Percentiles rank a stretch among this genome's conserved stretches.
Evolutionary conservation across 2,113 vertebrate genomes (phyloP).

Genomic region (Maccullochella peelii): DNA sequence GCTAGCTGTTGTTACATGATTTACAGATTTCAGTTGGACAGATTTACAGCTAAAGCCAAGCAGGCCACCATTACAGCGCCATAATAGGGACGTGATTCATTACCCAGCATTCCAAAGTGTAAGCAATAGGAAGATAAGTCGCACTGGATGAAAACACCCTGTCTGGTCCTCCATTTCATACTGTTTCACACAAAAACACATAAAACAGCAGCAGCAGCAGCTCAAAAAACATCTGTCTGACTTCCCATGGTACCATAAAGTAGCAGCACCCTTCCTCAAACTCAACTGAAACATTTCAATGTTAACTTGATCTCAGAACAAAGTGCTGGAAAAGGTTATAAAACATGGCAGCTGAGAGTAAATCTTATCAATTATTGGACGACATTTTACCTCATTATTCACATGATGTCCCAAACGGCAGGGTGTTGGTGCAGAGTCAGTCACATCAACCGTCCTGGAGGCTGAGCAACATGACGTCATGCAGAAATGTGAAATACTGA

Average conservation of each 20-base stretch:
- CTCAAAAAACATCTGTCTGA: slow-evolving; percentile 29
- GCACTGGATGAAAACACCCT: neutral
- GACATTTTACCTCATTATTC: neutral
- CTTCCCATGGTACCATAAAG: neutral
- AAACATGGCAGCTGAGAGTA: neutral
- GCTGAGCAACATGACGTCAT: slow-evolving; percentile 20
- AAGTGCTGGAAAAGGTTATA: neutral
- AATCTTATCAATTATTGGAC: neutral
- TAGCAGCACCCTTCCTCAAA: neutral
- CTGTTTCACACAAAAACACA: neutral
- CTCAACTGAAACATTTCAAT: neutral
- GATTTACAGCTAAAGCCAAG: neutral
- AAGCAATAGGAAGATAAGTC: neutral
- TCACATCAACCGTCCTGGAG: neutral
- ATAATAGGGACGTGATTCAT: slow-evolving; percentile 4
- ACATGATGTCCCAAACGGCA: neutral
- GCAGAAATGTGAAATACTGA: neutral
- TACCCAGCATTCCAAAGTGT: neutral
- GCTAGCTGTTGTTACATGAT: neutral
- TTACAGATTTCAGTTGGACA: neutral
- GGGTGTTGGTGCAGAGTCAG: neutral
- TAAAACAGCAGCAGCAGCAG: slow-evolving; percentile 32
- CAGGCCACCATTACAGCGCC: neutral
- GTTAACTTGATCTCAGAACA: neutral
- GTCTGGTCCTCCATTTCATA: neutral